A percentile compares a stretch with the other conserved stretches of the same genome.
Conservation (phyloP, 2,797 vertebrate genomes). For the Euphonia xanthogaster region DNA sequence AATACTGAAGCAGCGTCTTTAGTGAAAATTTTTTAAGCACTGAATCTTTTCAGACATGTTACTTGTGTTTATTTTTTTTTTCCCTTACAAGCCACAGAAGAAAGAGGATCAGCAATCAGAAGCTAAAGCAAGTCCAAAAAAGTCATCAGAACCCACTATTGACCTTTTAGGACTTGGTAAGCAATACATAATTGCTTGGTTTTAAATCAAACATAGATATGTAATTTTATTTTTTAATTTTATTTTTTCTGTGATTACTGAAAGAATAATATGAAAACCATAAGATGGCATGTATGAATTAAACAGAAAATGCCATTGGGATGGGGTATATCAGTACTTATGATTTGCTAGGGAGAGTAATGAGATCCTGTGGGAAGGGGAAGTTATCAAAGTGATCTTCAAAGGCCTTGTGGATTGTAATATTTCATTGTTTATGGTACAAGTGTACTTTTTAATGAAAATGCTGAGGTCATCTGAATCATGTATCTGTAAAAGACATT, state of each 20-base stretch:
- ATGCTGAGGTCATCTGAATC: neutral
- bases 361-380: slow-evolving; percentile 67
- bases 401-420: slow-evolving; percentile 39
- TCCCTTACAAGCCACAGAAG: slow-evolving; percentile 73
- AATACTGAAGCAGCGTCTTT: neutral
- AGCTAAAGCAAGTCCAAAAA: slow-evolving; percentile 85
- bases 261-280: slow-evolving; percentile 23
- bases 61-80: neutral
- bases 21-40: neutral
- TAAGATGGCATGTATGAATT: slow-evolving; percentile 19
- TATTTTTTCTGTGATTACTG: neutral
- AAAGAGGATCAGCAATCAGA: slow-evolving; percentile 87
- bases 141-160: slow-evolving; percentile 82
- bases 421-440: slow-evolving; percentile 45
- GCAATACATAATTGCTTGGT: slow-evolving; percentile 49
- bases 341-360: slow-evolving; percentile 60
- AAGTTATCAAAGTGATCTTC: slow-evolving; percentile 61
- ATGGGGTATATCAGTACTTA: slow-evolving; percentile 2
- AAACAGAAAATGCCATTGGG: slow-evolving; percentile 38
- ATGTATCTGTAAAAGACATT: neutral
- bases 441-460: slow-evolving; percentile 6
- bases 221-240: neutral
- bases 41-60: neutral
- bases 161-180: slow-evolving; percentile 96
- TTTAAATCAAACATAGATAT: neutral